These are phyloP conservation scores for Brachymystax lenok DNA, from an alignment of 2,797 vertebrate genomes.

Conservation along the genomic window DNA sequence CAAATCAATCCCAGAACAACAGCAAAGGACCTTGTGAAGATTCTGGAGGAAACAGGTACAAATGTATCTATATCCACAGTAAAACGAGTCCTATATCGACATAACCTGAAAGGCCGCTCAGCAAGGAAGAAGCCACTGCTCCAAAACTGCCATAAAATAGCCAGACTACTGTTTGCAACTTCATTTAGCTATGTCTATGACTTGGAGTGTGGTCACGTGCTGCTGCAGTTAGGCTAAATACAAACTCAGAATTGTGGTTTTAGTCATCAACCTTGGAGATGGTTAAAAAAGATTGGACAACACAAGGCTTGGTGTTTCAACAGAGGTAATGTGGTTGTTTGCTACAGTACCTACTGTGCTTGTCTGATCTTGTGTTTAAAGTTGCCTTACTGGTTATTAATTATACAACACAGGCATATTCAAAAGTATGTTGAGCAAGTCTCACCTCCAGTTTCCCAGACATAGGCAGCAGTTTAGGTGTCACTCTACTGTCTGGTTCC, in stretches of 20 bases:
- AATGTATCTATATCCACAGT: too few relatives aligned
- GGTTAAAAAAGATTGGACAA: constrained; percentile 64
- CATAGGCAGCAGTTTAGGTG: constrained; percentile 83
- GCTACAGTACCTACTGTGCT: constrained; percentile 56
- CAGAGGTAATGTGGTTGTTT: constrained; percentile 43
- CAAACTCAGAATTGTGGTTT: constrained; percentile 17
- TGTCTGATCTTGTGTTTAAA: constrained; percentile 40
- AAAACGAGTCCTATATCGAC: too few relatives aligned
- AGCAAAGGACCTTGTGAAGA: too few relatives aligned
- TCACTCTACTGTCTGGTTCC: constrained; percentile 60
- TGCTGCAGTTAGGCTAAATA: not conserved
- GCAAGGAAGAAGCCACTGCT: too few relatives aligned
- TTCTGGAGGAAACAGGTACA: too few relatives aligned
- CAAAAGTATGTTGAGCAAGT: not conserved
- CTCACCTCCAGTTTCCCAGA: constrained; percentile 86
- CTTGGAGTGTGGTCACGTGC: not conserved
- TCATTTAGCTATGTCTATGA: not conserved
- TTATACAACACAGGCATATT: constrained; percentile 16
- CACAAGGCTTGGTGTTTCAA: constrained; percentile 45
- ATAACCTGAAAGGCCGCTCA: too few relatives aligned
- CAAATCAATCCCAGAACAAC: too few relatives aligned
- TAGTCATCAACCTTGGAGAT: constrained; percentile 67
- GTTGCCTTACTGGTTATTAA: constrained; percentile 32
- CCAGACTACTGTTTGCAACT: not conserved
- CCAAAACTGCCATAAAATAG: too few relatives aligned